Evolutionary conservation across 1,140 invertebrate genomes (phyloP), one percentile per base, ranked within the genome.

Genomic region (Drosophila nigrodunni): DNA sequence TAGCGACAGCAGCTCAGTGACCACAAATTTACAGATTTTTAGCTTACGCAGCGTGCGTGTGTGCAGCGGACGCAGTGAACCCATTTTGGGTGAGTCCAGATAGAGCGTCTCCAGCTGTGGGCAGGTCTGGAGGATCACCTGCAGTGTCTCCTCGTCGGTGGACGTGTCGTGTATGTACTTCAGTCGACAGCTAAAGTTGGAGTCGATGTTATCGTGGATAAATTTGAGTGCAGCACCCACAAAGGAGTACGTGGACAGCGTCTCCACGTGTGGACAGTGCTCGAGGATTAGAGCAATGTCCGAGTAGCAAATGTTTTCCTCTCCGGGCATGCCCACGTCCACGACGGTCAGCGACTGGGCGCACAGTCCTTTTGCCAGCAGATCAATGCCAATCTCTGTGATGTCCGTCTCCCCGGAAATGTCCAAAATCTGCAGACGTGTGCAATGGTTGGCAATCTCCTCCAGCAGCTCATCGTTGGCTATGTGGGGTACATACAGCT

Each of bases 391-490:
- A 35, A 94, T 94, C 79, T 94, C 94, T 2, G 94, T 94, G 35
- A 95, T 94, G 79, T 95, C 94, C 3, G 94, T 94, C 80, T 95
- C 95, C 3, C 95, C 95, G 1, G 94, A 95, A 35, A 95, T 94
- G 70, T 95, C 95, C 3, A 95, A 79, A 7, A 95, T 92, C 70
- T 94, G 94, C 52, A 96, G 85, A 30, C 94, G 93, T 50, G 93
- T 93, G 55, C 94, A 94, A 55, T 94, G 92, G 74, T 93, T 93
- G 11, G 93, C 93, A 15, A 95, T 94, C 58, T 93, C 93, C 79
- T 95, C 94, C 54, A 96, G 92, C 15, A 95, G 93, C 88, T 94
- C 93, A 88, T 95, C 95, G 72, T 95, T 95, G 9, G 95, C 95
- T 73, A 95, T 95, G 62, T 95, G 95, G 0, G 95, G 95, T 72